A percentile compares a stretch with the other conserved stretches of the same genome.
These are phyloP conservation scores for Heliconius hortense DNA, from an alignment of 2,888 invertebrate species.

Conservation along the genomic window DNA sequence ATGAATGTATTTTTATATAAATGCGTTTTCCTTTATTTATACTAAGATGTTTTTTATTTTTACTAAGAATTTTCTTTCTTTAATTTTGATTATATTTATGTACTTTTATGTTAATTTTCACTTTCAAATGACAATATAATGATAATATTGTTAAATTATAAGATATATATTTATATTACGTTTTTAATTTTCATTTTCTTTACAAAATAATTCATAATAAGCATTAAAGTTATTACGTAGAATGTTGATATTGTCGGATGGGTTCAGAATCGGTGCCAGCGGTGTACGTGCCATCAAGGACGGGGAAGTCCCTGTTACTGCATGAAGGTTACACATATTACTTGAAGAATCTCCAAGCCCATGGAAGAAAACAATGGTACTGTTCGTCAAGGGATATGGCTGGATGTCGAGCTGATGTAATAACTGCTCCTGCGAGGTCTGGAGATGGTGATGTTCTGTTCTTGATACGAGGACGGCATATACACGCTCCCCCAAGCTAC, in stretches of 20 bases:
- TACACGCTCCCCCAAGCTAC: slow-evolving; percentile 74
- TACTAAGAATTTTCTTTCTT: neutral
- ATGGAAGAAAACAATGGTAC: slow-evolving; percentile 78
- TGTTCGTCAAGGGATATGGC: slow-evolving; percentile 78
- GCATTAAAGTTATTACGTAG: slow-evolving; percentile 35
- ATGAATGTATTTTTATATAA: neutral
- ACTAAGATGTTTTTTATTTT: neutral
- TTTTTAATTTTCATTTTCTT: neutral
- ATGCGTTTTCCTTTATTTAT: neutral
- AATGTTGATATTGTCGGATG: slow-evolving; percentile 51
- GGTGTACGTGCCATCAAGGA: slow-evolving; percentile 77
- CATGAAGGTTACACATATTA: slow-evolving; percentile 78
- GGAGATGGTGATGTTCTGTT: slow-evolving; percentile 72
- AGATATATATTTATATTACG: neutral
- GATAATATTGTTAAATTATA: neutral
- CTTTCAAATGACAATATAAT: neutral
- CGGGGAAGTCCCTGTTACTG: slow-evolving; percentile 74
- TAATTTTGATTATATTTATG: neutral
- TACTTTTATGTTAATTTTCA: no score
- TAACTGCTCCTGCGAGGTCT: slow-evolving; percentile 66
- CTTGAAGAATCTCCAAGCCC: slow-evolving; percentile 75
- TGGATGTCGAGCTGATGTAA: slow-evolving; percentile 76
- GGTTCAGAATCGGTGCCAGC: slow-evolving; percentile 70
- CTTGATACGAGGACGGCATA: slow-evolving; percentile 73
- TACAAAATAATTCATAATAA: neutral